These are phyloP conservation scores for Dipus sagitta DNA, from an alignment of 2,797 vertebrate genomes.

Conservation along the genomic window DNA sequence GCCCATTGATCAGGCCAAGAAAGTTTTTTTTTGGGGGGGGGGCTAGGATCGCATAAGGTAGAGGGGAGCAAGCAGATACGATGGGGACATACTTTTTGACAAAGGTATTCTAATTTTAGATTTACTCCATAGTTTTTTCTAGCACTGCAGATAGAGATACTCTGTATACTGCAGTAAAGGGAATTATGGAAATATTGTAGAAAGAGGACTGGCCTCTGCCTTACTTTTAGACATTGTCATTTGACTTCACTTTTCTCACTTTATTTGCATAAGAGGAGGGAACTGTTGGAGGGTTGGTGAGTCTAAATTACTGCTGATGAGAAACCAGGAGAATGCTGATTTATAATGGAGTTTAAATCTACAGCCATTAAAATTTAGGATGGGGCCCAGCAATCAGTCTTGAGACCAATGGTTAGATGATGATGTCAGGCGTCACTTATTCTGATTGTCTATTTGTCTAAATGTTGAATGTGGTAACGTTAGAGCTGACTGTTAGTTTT, in stretches of 20 bases:
- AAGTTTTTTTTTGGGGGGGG: too few species aligned
- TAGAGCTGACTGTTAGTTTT: background rate
- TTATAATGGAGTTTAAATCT: constrained; percentile 23
- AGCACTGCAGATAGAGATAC: background rate
- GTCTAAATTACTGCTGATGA: background rate
- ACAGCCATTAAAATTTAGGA: background rate
- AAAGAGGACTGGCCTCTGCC: background rate
- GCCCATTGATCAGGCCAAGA: background rate
- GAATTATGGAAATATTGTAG: background rate
- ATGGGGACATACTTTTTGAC: background rate
- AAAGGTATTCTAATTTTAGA: background rate
- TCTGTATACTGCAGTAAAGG: background rate
- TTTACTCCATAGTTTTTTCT: background rate
- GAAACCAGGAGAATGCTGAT: background rate
- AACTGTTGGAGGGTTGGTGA: background rate
- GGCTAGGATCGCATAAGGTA: background rate
- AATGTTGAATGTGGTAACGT: background rate
- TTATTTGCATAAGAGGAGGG: background rate
- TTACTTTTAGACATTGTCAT: background rate
- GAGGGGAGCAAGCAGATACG: background rate
- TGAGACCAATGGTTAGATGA: background rate
- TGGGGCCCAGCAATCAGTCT: background rate
- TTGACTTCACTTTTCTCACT: constrained; percentile 1
- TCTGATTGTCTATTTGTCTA: background rate
- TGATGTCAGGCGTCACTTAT: background rate